These are phyloP conservation scores for Empis livida DNA, from an alignment of 2,888 invertebrate species.

Conservation along the genomic window DNA sequence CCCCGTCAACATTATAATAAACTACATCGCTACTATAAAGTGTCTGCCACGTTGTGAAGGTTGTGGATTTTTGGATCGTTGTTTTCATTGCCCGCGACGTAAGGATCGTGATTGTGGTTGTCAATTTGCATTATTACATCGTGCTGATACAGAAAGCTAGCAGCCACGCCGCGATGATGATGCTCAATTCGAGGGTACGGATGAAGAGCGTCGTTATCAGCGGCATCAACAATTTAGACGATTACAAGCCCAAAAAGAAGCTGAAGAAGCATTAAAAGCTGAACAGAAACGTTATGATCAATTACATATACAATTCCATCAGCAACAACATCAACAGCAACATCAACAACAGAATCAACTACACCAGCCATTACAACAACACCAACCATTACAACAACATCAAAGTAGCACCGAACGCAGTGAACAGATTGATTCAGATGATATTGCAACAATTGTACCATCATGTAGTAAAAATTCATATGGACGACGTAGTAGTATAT, in stretches of 20 bases:
- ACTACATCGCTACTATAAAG: constrained; percentile 14
- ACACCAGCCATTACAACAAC: constrained; percentile 1
- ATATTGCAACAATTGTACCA: background rate
- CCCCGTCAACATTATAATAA: background rate
- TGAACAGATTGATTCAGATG: background rate
- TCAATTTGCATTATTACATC: constrained; percentile 80
- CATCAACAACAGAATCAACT: constrained; percentile 8
- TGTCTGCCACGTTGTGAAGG: constrained; percentile 55
- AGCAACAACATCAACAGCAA: constrained; percentile 9
- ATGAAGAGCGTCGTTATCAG: constrained; percentile 18
- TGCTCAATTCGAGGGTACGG: constrained; percentile 9
- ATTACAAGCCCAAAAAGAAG: constrained; percentile 17
- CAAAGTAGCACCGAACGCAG: background rate
- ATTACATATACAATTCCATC: constrained; percentile 12
- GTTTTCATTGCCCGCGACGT: constrained; percentile 74
- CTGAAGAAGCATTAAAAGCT: background rate
- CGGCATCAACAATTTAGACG: constrained; percentile 1
- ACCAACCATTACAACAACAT: background rate
- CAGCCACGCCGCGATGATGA: constrained; percentile 30
- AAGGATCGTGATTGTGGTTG: constrained; percentile 75
- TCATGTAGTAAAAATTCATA: background rate
- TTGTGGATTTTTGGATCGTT: constrained; percentile 79
- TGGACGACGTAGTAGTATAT: background rate
- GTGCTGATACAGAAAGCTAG: constrained; percentile 60
- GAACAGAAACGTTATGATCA: constrained; percentile 11